These are phyloP conservation scores for Crepidodera aurea DNA, from an alignment of 2,888 invertebrate species.

Conservation along the genomic window DNA sequence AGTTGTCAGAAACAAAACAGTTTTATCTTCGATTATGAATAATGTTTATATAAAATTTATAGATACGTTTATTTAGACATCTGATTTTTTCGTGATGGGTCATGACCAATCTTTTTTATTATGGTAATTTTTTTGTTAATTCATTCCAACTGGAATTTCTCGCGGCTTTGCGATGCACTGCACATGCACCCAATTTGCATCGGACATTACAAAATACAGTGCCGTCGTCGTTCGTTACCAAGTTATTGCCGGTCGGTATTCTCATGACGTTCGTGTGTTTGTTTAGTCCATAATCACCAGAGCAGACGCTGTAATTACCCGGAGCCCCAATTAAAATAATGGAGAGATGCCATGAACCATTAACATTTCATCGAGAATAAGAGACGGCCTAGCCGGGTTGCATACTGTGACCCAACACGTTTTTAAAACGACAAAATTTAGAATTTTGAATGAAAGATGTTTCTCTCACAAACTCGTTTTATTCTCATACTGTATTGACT, in stretches of 20 bases:
- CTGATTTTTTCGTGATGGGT: too few species aligned
- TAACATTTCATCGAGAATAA: slow-evolving; percentile 58
- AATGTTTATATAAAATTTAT: too few species aligned
- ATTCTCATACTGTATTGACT: too few species aligned
- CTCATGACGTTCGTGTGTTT: slow-evolving; percentile 59
- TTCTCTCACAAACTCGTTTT: too few species aligned
- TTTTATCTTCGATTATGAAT: too few species aligned
- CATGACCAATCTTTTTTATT: too few species aligned
- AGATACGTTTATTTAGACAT: too few species aligned
- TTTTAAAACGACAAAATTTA: too few species aligned
- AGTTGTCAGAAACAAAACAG: too few species aligned
- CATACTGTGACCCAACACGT: too few species aligned
- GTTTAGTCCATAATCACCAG: slow-evolving; percentile 59
- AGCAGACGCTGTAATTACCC: slow-evolving; percentile 61
- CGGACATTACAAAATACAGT: slow-evolving; percentile 32
- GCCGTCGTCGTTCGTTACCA: slow-evolving; percentile 32
- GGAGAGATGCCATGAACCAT: slow-evolving; percentile 62
- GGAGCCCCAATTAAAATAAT: slow-evolving; percentile 63
- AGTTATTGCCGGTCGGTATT: slow-evolving; percentile 50
- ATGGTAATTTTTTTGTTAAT: too few species aligned
- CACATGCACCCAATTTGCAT: slow-evolving; percentile 35
- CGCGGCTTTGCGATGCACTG: slow-evolving; percentile 12
- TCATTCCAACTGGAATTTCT: neutral
- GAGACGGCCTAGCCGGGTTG: slow-evolving; percentile 15
- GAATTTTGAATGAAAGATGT: too few species aligned